Evolutionary conservation across 2,113 vertebrate species (phyloP), one percentile per base, ranked within the genome.

Genomic region (Lasiurus borealis): DNA sequence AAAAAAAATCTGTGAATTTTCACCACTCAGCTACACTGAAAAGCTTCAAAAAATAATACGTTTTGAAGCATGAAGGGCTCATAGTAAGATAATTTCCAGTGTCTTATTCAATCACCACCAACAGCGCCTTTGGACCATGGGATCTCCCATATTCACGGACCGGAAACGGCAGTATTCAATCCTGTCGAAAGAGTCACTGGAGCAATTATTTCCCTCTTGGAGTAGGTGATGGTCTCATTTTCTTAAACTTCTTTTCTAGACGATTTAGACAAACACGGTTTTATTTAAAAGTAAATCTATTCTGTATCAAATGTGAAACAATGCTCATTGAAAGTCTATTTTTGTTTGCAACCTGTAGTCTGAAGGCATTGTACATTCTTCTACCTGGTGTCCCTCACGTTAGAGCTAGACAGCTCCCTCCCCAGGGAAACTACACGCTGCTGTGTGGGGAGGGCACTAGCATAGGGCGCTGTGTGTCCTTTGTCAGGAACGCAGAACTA

Each of bases 291-390:
- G 52, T n/a, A 6, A 44, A 36, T 59, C 5, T 92, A 48, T 27
- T 82, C 82, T 59, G 2, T 34, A 36, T 88, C 80, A 88, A 90
- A 85, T 44, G n/a, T n/a, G n/a, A n/a, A n/a, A n/a, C n/a, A 75
- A 9, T 36, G 23, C 2, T 69, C 14, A 62, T 82, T 62, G 66
- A 54, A 62, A 90, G 25, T 88, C 12, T 18, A 54, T 66, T 88
- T 84, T 31, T 71, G 34, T 62, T 83, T 76, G 66, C 40, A 94
- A 25, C 5, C n/a, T 83, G 25, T 81, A 36, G 8, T n/a, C 57
- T 71, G 13, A 46, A 66, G 62, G 9, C 5, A 44, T 16, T 16
- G 4, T 72, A 69, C 34, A 25, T n/a, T 52, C 9, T 66, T 69
- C 48, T 40, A 54, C 11, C n/a, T 36, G 48, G 8, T 44, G n/a